Base-by-base conservation (phyloP, 2,113 vertebrate genomes). In the human region DNA sequence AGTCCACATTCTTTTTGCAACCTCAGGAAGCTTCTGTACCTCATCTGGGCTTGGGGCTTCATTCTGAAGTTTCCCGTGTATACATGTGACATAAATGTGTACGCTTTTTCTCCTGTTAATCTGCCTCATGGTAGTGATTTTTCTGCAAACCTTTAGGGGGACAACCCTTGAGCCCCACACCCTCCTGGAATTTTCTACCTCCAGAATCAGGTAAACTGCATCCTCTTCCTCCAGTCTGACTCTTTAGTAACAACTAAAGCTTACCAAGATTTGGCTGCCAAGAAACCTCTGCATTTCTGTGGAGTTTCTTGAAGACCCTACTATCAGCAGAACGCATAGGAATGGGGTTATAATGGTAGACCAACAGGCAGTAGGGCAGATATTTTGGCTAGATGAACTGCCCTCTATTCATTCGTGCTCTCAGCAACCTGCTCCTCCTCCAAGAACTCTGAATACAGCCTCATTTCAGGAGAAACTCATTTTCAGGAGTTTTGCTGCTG, bases 301-400 rank as follows among this genome's bases (percentile, higher is more conserved):
- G 23, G 27, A 8, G 22, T n/a, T 81, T 87, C n/a, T 38, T 30
- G 18, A 80, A 32, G 70, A 11, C 40, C 18, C 25, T 12, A 5
- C 57, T 30, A 35, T 23, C 64, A 45, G 4, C 13, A 38, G 82
- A 80, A 20, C 35, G 10, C 16, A 76, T 14, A 55, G 20, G 25
- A 48, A 20, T 3, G 20, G 5, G 22, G 8, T 1, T 40, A 3
- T 1, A 14, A 23, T 0, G 0, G 12, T 3, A n/a, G 14, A 52
- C 23, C 2, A 20, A 30, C 27, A 6, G 0, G 6, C 14, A 17
- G 16, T 0, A 22, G 22, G 20, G n/a, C 1, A 5, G 32, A 57
- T 8, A 20, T 6, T 35, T 35, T 18, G 5, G 38, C 25, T 2
- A 0, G 9, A 59, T 10, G 32, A n/a, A n/a, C 7, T 23, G 30